Conservation (phyloP, 2,797 vertebrate species). For the Argyrosomus regius region DNA sequence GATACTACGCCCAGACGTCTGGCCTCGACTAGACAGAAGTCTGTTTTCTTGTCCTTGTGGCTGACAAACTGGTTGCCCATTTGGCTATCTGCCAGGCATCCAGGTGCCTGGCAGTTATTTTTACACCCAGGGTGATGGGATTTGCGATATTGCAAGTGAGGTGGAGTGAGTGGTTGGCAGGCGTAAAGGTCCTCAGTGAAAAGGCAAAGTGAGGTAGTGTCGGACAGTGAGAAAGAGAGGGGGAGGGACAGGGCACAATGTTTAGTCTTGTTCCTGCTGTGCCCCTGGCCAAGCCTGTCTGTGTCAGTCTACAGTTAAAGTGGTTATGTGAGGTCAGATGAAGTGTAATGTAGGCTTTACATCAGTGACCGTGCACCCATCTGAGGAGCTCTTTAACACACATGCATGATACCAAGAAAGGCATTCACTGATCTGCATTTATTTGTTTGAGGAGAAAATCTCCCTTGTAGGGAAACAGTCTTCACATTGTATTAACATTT, state of each 20-base stretch:
- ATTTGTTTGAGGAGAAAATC: neutral
- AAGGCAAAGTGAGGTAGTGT: slow-evolving; percentile 29
- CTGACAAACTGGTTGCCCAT: slow-evolving; percentile 12
- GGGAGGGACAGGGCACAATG: slow-evolving; percentile 20
- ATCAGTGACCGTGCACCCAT: neutral
- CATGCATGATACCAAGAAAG: neutral
- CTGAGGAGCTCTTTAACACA: neutral
- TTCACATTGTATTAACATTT: neutral
- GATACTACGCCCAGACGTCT: neutral
- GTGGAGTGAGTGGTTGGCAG: slow-evolving; percentile 41
- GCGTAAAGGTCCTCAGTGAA: slow-evolving; percentile 16
- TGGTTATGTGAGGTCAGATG: slow-evolving; percentile 44
- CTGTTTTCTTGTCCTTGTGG: slow-evolving; percentile 31
- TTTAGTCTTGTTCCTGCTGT: slow-evolving; percentile 55
- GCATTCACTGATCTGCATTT: too few species aligned
- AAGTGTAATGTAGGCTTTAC: slow-evolving; percentile 34
- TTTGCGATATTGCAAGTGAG: slow-evolving; percentile 66
- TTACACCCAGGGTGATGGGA: slow-evolving; percentile 73
- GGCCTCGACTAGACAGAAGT: slow-evolving; percentile 14
- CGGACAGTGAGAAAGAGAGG: slow-evolving; percentile 8
- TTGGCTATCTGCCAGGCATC: slow-evolving; percentile 39
- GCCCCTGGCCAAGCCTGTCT: slow-evolving; percentile 41
- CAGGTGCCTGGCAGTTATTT: slow-evolving; percentile 68
- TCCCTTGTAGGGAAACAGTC: neutral
- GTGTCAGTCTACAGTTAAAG: slow-evolving; percentile 36